A percentile compares a stretch with the other conserved stretches of the same genome.
phyloP scores from a whole-genome alignment of 2,888 invertebrate species.

The Drosophila fungiperda region DNA sequence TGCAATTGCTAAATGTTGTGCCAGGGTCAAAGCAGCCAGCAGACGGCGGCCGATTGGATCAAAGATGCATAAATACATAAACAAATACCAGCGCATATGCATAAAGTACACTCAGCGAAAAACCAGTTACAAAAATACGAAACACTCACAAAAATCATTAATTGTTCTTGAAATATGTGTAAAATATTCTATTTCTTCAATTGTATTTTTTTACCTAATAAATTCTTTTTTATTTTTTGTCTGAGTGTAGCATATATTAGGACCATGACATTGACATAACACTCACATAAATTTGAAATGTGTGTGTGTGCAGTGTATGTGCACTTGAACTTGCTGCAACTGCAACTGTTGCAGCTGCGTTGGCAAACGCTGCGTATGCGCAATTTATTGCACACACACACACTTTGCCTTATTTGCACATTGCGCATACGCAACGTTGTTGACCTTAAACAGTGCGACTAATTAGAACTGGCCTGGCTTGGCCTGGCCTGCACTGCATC shows the following conservation, averaged over 20 bases:
- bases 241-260: conserved; percentile 11
- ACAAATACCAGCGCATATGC: neutral
- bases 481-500: neutral
- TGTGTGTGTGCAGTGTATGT: conserved; percentile 57
- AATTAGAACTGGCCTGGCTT: conserved; percentile 50
- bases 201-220: neutral
- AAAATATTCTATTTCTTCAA: neutral
- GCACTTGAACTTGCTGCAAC: conserved; percentile 70
- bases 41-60: conserved; percentile 35
- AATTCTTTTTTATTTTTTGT: neutral
- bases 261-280: conserved; percentile 64
- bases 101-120: neutral
- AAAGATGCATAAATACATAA: conserved; percentile 39
- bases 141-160: rapidly evolving
- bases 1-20: conserved; percentile 71
- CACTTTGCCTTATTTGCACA: conserved; percentile 65
- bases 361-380: conserved; percentile 52
- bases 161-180: neutral
- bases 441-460: conserved; percentile 61
- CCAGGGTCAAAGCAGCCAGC: conserved; percentile 49
- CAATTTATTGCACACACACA: conserved; percentile 31
- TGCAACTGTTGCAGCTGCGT: conserved; percentile 18
- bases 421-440: conserved; percentile 74
- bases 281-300: conserved; percentile 49
- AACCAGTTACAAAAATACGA: neutral